phyloP scores from a whole-genome alignment of 2,888 invertebrate genomes.

The Harpalus rufipes region DNA sequence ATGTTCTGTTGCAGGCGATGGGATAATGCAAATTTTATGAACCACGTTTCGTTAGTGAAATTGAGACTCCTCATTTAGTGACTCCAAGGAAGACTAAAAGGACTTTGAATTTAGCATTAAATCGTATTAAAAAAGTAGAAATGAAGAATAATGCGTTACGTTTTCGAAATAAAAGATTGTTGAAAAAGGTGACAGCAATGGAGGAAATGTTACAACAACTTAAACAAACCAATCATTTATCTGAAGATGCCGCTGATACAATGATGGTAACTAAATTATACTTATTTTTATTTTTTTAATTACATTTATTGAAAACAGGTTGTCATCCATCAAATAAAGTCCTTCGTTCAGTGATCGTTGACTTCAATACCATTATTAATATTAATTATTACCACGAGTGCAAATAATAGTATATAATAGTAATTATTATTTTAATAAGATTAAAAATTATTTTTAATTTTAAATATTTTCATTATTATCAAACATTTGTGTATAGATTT shows the following conservation, averaged over 20 bases:
- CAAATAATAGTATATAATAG: background rate
- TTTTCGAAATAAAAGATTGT: background rate
- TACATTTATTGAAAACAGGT: background rate
- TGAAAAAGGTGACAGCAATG: background rate
- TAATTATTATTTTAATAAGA: background rate
- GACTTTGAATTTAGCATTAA: background rate
- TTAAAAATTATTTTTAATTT: background rate
- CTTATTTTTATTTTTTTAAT: conserved; percentile 14
- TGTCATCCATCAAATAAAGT: background rate
- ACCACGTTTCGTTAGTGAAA: conserved; percentile 13
- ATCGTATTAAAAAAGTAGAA: too few species aligned
- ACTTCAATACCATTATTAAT: background rate
- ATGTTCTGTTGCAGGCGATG: background rate
- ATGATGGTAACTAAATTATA: background rate
- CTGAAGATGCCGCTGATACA: conserved; percentile 16
- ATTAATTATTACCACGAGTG: too few species aligned
- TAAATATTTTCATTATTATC: background rate
- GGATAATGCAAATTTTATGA: background rate
- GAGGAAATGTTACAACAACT: background rate
- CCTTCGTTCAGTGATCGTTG: background rate
- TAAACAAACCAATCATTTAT: background rate
- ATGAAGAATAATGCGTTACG: background rate
- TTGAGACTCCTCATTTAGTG: background rate
- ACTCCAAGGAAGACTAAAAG: background rate
- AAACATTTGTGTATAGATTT: background rate